A percentile compares a stretch with the other conserved stretches of the same genome.
Conservation (phyloP, 2,113 vertebrate species). For the Leucopsar rothschildi region DNA sequence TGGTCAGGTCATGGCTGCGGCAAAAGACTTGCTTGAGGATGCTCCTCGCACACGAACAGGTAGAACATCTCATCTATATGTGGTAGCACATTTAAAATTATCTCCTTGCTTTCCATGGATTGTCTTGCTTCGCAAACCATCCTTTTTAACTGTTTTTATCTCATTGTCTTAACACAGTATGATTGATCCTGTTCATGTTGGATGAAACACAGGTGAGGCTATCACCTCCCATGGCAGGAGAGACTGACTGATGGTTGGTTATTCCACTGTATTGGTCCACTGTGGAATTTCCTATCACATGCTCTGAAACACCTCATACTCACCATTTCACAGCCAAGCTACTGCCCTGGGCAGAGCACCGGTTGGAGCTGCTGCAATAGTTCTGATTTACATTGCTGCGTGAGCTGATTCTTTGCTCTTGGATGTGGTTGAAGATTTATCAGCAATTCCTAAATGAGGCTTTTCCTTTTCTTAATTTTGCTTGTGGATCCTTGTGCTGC, state of each 20-base stretch:
- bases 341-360: neutral
- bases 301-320: neutral
- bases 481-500: neutral
- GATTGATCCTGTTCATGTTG: neutral
- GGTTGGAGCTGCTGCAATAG: neutral
- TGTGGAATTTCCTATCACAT: neutral
- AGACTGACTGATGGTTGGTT: accelerated
- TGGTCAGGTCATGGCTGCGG: conserved; percentile 81
- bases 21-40: conserved; percentile 83
- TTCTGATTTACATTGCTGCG: neutral
- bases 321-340: neutral
- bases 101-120: neutral
- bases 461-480: neutral
- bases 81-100: neutral
- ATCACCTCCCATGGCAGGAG: neutral
- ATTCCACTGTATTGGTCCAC: neutral
- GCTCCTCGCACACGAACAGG: conserved; percentile 83
- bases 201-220: neutral
- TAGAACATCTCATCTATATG: conserved; percentile 7
- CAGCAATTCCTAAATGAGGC: neutral
- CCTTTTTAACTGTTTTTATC: neutral
- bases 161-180: neutral
- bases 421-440: neutral
- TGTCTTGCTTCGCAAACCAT: neutral
- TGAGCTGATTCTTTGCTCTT: neutral